These are phyloP conservation scores for Ochlodes sylvanus DNA, from an alignment of 2,888 invertebrate genomes.

Conservation along the genomic window DNA sequence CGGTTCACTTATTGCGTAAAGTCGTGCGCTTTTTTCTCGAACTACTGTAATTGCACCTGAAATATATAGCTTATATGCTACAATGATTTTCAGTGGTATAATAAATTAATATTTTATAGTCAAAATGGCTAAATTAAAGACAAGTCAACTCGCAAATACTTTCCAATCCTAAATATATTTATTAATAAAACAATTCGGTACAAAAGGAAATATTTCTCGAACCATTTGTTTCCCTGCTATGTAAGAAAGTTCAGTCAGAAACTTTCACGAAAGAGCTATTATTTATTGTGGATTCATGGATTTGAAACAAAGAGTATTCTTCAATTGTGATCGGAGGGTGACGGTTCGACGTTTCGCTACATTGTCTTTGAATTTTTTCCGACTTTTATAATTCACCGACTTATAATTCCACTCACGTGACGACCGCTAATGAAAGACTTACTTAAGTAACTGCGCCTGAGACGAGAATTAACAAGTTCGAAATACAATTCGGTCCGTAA, in stretches of 20 bases:
- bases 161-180: background rate
- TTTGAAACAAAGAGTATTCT: constrained; percentile 33
- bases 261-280: constrained; percentile 31
- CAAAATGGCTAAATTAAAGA: background rate
- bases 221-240: constrained; percentile 14
- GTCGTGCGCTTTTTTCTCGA: constrained; percentile 41
- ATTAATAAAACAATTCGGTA: background rate
- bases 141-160: background rate
- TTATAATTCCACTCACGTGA: constrained; percentile 78
- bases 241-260: constrained; percentile 22
- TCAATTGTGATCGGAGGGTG: constrained; percentile 27
- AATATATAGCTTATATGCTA: background rate
- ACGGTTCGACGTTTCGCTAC: constrained; percentile 42
- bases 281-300: constrained; percentile 37
- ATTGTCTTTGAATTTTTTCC: constrained; percentile 69
- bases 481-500: constrained; percentile 80
- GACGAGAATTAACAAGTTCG: constrained; percentile 80
- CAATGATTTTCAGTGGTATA: background rate
- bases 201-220: constrained; percentile 15
- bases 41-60: constrained; percentile 19
- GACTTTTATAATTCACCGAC: constrained; percentile 60
- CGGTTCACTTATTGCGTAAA: constrained; percentile 53
- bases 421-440: constrained; percentile 81
- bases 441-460: constrained; percentile 75
- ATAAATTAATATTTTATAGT: too few relatives aligned